phyloP scores from a whole-genome alignment of 2,113 vertebrate species.

The Herpailurus yagouaroundi region DNA sequence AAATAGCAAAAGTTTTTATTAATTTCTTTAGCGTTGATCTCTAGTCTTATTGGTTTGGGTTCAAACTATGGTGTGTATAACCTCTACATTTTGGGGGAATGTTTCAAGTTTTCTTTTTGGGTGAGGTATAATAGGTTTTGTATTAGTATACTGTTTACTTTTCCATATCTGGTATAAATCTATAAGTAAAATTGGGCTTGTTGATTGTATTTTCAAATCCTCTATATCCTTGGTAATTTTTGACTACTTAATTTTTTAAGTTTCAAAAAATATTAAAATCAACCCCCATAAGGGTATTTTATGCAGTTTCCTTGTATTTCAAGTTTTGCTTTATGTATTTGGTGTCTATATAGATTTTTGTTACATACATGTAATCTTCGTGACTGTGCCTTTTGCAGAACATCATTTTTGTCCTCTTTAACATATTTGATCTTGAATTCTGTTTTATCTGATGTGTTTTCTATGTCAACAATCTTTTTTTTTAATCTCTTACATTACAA shows the following conservation, averaged over 20 bases:
- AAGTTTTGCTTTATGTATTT: slow-evolving; percentile 32
- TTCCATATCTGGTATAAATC: slow-evolving; percentile 4
- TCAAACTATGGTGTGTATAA: neutral
- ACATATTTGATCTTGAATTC: neutral
- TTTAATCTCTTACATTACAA: slow-evolving; percentile 24
- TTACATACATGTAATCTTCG: neutral
- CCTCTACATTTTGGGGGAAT: neutral
- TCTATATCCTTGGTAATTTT: slow-evolving; percentile 11
- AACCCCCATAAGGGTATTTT: neutral
- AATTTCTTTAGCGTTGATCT: slow-evolving; percentile 33
- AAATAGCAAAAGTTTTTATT: slow-evolving; percentile 21
- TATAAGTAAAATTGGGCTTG: neutral
- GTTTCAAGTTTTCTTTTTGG: slow-evolving; percentile 36
- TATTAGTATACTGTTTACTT: neutral
- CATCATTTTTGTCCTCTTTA: neutral
- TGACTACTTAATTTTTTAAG: slow-evolving; percentile 32
- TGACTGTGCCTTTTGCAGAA: neutral
- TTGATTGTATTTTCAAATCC: slow-evolving; percentile 10
- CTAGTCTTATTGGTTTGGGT: slow-evolving; percentile 24
- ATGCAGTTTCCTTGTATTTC: neutral
- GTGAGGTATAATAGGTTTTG: neutral
- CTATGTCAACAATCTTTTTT: slow-evolving; percentile 25
- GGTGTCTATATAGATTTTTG: neutral
- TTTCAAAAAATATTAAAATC: slow-evolving; percentile 33
- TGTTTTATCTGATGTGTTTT: neutral